Evolutionary conservation across 2,888 invertebrate genomes (phyloP).

Genomic region (Merodon equestris): DNA sequence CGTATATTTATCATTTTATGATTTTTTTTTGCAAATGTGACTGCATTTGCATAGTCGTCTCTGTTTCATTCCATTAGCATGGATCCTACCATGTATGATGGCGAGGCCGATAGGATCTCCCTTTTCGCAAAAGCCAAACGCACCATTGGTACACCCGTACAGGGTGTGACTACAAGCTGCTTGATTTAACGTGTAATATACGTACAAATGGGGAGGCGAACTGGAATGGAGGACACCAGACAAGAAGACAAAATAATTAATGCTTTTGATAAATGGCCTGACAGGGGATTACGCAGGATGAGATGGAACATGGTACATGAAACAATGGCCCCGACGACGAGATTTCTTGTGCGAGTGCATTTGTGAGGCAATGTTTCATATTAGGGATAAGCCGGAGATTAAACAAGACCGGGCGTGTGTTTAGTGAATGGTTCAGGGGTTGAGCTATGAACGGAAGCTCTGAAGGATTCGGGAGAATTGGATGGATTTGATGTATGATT

Average conservation of each 20-base stretch:
- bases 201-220: neutral
- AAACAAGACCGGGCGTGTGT: neutral
- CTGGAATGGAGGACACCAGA: neutral
- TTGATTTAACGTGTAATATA: slow-evolving; percentile 57
- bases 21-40: slow-evolving; percentile 26
- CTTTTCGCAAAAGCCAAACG: no score
- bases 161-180: slow-evolving; percentile 53
- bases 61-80: slow-evolving; percentile 53
- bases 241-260: slow-evolving; percentile 60
- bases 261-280: slow-evolving; percentile 63
- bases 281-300: neutral
- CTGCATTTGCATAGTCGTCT: slow-evolving; percentile 63
- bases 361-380: slow-evolving; percentile 13
- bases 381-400: slow-evolving; percentile 26
- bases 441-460: no score
- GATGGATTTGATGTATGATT: no score
- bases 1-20: no score
- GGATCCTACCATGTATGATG: slow-evolving; percentile 47
- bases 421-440: no score
- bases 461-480: neutral
- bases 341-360: slow-evolving; percentile 17
- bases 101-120: slow-evolving; percentile 43
- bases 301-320: no score
- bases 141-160: slow-evolving; percentile 40
- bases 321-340: neutral